Evolutionary conservation across 92 coral and sea anemone genomes (phyloP).

Genomic region (Siderastrea siderea): DNA sequence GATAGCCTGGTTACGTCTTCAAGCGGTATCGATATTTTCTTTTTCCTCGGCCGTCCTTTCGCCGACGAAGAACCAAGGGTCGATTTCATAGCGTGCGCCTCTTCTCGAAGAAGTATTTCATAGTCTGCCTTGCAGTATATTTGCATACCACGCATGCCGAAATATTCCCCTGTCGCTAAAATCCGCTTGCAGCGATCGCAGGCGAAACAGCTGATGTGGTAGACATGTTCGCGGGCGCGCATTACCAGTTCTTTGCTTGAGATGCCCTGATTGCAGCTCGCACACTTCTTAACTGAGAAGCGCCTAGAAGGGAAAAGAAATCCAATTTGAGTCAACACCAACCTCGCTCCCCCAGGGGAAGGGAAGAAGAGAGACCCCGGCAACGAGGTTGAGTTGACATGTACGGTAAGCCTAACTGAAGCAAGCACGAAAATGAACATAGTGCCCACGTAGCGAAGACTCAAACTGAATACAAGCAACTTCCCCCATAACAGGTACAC

Average conservation of each 20-base stretch:
- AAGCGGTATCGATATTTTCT: conserved; percentile 66
- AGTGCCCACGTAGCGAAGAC: too few relatives aligned
- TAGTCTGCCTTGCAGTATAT: conserved; percentile 95
- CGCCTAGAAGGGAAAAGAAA: conserved; percentile 67
- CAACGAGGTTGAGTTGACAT: neutral
- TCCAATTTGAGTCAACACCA: neutral
- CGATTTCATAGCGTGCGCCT: conserved; percentile 73
- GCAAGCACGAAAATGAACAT: too few relatives aligned
- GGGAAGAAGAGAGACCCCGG: neutral
- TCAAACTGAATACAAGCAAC: too few relatives aligned
- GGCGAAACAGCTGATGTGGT: conserved; percentile 95
- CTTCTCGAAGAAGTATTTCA: conserved; percentile 83
- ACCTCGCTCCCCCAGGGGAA: neutral
- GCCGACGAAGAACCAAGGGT: conserved; percentile 46
- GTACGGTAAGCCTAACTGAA: too few relatives aligned
- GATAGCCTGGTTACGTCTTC: conserved; percentile 79
- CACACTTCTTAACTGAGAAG: conserved; percentile 90
- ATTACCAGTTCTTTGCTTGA: conserved; percentile 96
- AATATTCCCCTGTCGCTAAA: conserved; percentile 97
- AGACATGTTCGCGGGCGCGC: too few relatives aligned
- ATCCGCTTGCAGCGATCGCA: conserved; percentile 99
- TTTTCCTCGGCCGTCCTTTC: conserved; percentile 92
- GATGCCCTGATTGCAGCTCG: conserved; percentile 87
- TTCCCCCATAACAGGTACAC: too few relatives aligned
- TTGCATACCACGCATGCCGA: conserved; percentile 93